These are phyloP conservation scores for Hycleus cichorii DNA, from an alignment of 1,140 invertebrate species.

Conservation along the genomic window DNA sequence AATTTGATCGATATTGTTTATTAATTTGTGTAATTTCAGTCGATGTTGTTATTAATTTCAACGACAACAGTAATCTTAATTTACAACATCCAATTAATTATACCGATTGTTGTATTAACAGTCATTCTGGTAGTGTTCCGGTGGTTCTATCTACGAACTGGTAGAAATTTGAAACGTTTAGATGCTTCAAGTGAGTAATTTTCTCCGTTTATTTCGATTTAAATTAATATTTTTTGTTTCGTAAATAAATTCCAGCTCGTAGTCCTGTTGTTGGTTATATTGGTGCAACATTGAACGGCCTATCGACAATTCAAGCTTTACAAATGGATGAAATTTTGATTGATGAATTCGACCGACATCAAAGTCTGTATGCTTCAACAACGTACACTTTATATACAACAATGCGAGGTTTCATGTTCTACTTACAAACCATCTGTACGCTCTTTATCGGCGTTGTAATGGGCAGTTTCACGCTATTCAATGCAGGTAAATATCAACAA, in stretches of 20 bases:
- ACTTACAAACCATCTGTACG: conserved; percentile 67
- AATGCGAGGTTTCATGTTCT: conserved; percentile 60
- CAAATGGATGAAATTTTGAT: conserved; percentile 66
- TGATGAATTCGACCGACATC: conserved; percentile 67
- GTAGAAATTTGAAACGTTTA: background rate
- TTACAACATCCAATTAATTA: background rate
- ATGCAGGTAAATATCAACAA: background rate
- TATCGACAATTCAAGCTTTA: conserved; percentile 67
- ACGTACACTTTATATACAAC: conserved; percentile 53
- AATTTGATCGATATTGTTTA: background rate
- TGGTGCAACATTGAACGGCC: conserved; percentile 25
- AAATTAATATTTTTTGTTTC: conserved; percentile 45
- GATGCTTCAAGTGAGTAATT: conserved; percentile 43
- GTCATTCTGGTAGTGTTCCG: background rate
- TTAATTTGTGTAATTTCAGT: background rate
- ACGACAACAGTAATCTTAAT: background rate
- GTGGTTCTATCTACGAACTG: background rate
- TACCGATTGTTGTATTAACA: background rate
- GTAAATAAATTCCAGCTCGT: conserved; percentile 35
- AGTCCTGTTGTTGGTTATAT: conserved; percentile 73
- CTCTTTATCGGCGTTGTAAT: conserved; percentile 59
- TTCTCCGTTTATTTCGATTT: conserved; percentile 42
- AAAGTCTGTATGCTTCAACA: conserved; percentile 60
- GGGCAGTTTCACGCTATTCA: background rate
- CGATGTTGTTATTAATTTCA: background rate